Evolutionary conservation across 2,113 vertebrate species (phyloP), one percentile per base, ranked within the genome.

Genomic region (Apodemus sylvaticus): DNA sequence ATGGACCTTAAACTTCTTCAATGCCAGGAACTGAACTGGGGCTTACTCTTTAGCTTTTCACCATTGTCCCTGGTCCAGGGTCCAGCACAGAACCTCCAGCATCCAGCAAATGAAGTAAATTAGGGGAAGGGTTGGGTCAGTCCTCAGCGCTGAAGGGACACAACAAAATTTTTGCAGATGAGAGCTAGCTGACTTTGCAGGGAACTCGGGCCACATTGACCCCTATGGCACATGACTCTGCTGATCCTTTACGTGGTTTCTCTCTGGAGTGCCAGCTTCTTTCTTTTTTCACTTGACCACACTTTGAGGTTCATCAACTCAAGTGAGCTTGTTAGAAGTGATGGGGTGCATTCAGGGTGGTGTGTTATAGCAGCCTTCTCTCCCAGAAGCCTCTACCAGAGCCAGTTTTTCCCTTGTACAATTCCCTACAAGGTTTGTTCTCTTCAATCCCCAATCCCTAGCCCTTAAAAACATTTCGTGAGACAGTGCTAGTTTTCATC

Each of bases 21-120:
- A 53, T 5, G 73, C 45, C 31, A 81, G 51, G 62, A 66, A 31
- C 64, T 34, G 64, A 89, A 60, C 8, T 10, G 81, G 10, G n/a
- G 60, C 6, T 62, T 34, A 29, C 4, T 8, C 39, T 90, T 89
- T 48, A 22, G 36, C 51, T 82, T 77, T 26, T 29, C 24, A 16
- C 42, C 19, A 34, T 5, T 0, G 2, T 73, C 5, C 31, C 81
- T 20, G 5, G 60, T 36, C 45, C 31, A 87, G 39, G 60, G 76
- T 58, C 48, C 53, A 9, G 22, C 26, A n/a, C 36, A 24, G 68
- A 29, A 12, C 89, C 34, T n/a, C 60, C 19, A 58, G 42, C 24
- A 45, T 81, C 71, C 31, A 64, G 87, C 45, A 58, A 45, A 85
- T n/a, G 58, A 86, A 87, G 29, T 77, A 73, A 93, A 73, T 79